Evolutionary conservation across 2,113 vertebrate genomes (phyloP), one percentile per base, ranked within the genome.

Genomic region (Megaceryle torquata): DNA sequence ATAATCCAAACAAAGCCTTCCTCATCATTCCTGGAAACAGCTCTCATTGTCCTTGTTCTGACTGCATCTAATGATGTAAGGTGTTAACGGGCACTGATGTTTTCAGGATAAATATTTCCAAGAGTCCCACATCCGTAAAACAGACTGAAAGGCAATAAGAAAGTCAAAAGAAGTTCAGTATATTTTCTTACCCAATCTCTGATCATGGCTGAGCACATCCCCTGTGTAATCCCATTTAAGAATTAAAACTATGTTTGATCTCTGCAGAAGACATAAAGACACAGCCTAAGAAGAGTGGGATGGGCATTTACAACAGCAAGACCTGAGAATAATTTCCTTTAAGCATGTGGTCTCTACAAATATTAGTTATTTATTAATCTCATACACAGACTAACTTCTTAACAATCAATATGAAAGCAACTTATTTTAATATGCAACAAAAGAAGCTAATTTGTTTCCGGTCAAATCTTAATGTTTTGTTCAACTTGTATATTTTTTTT

Each of bases 1-100:
- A 72, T 65, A 92, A 87, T 85, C 57, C 63, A 95, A 95, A 95
- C 86, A 95, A 84, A 93, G 67, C 16, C 75, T 92, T 95, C 93
- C 92, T 95, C 88, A 61, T 26, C 39, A 15, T 61, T 95, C 85
- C 84, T 48, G 54, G 82, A 95, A 95, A 85, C 82, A 24, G 70
- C 46, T 92, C 54, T 70, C 46, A 91, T 91, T 95, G 91, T 97
- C 91, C 89, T 79, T 89, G 81, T 90, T 72, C 70, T 92, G 86
- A 20, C 75, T 81, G 65, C 37, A 77, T 37, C 56, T 92, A 61
- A 37, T 85, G 67, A 41, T 53, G 75, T 28, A 60, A 93, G 76
- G 35, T 50, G 65, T 48, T 26, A 43, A 72, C 3, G 35, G 19
- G 65, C 61, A 89, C 39, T 68, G 21, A n/a, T 1, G 3, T 76